Percentiles rank a stretch among this genome's conserved stretches.
phyloP scores from a whole-genome alignment of 2,113 vertebrate genomes.

The Dasyornis broadbenti region DNA sequence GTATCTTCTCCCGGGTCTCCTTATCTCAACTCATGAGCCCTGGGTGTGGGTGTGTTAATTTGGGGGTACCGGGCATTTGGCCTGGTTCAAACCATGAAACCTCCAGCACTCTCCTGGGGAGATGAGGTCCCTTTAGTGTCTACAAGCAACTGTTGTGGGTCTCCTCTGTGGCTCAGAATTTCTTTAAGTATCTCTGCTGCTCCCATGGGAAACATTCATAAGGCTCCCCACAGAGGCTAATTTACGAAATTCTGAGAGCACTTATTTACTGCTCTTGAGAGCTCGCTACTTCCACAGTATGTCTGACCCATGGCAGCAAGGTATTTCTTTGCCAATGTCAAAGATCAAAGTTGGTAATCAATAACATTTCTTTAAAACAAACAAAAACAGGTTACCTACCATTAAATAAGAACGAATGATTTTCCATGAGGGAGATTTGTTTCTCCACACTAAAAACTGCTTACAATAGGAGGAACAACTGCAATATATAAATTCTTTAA shows the following conservation, averaged over 20 bases:
- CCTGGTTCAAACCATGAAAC: too few species aligned
- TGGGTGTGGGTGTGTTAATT: too few species aligned
- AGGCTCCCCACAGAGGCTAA: neutral
- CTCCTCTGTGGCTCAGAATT: neutral
- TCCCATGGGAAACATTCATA: neutral
- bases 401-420: neutral
- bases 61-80: too few species aligned
- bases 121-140: neutral
- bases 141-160: neutral
- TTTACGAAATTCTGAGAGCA: neutral
- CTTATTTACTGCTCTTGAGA: neutral
- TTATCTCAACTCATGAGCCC: too few species aligned
- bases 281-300: neutral
- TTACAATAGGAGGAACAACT: neutral
- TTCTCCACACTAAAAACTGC: neutral
- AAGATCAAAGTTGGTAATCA: neutral
- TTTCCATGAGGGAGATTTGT: neutral
- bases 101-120: neutral
- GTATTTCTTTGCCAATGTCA: neutral
- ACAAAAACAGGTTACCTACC: neutral
- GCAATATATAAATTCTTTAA: neutral
- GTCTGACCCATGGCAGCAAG: neutral
- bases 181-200: neutral
- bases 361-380: neutral
- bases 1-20: too few species aligned